These are phyloP conservation scores for Sitobion miscanthi DNA, from an alignment of 1,140 invertebrate genomes.

Conservation along the genomic window DNA sequence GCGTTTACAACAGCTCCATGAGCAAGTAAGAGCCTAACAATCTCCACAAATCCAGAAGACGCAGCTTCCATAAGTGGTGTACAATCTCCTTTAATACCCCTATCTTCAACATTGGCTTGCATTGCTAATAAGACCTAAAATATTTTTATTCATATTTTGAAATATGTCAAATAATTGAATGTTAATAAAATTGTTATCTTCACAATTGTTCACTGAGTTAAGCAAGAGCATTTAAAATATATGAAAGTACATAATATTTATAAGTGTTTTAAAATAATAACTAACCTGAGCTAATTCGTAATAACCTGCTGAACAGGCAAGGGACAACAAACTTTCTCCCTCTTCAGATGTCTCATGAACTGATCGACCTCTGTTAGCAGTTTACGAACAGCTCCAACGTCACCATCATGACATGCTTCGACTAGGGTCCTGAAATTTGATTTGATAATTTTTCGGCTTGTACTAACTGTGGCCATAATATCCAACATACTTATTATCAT, in stretches of 20 bases:
- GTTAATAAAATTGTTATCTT: not conserved
- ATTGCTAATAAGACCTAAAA: constrained; percentile 88
- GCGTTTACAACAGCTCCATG: constrained; percentile 96
- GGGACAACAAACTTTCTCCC: constrained; percentile 87
- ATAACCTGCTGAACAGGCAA: constrained; percentile 92
- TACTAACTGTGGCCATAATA: not conserved
- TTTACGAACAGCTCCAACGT: constrained; percentile 87
- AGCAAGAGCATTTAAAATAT: not conserved
- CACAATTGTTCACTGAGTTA: not conserved
- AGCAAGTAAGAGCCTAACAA: constrained; percentile 87
- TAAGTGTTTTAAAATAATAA: constrained; percentile 58
- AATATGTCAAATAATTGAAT: not conserved
- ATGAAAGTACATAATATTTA: too few relatives aligned
- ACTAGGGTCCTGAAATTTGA: constrained; percentile 70
- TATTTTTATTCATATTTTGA: not conserved
- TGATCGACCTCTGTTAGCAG: constrained; percentile 86
- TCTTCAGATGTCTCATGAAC: constrained; percentile 93
- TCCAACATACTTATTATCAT: constrained; percentile 59
- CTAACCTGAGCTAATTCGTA: constrained; percentile 87
- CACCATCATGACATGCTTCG: constrained; percentile 90
- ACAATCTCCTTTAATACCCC: constrained; percentile 93
- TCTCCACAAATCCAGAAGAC: constrained; percentile 92
- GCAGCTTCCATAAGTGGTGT: constrained; percentile 97
- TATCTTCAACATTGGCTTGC: constrained; percentile 96
- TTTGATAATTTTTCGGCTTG: constrained; percentile 29